Percentiles rank a stretch among this genome's conserved stretches.
Conservation (phyloP, 2,797 vertebrate genomes). For the Neosilurus mollespiculum region DNA sequence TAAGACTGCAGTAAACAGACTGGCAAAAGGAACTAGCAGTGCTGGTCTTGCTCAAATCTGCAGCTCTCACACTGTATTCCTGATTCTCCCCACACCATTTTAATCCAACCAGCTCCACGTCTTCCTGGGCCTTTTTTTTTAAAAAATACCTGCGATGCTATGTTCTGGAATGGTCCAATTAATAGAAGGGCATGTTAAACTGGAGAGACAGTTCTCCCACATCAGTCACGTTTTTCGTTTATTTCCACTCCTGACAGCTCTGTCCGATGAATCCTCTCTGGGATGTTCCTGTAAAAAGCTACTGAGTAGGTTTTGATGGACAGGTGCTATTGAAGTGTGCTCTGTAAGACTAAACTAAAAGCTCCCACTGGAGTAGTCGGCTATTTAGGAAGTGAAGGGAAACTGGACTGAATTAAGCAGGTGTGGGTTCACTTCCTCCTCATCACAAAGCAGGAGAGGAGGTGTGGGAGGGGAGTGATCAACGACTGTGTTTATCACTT, state of each 20-base stretch:
- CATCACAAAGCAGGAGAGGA: conserved; percentile 30
- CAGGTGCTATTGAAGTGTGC: conserved; percentile 29
- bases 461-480: conserved; percentile 30
- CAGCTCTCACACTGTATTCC: conserved; percentile 64
- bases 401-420: conserved; percentile 53
- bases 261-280: conserved; percentile 19
- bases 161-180: neutral
- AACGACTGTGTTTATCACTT: conserved; percentile 4
- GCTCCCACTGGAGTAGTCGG: neutral
- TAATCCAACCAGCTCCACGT: conserved; percentile 60
- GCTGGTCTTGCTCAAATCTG: conserved; percentile 53
- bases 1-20: neutral
- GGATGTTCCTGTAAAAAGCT: neutral
- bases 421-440: conserved; percentile 40
- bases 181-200: neutral
- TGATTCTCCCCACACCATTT: conserved; percentile 57
- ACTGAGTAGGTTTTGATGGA: conserved; percentile 27
- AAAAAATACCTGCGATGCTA: neutral
- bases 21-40: neutral
- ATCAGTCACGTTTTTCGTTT: conserved; percentile 21
- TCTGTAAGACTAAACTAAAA: neutral
- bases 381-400: conserved; percentile 9
- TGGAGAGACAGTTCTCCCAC: conserved; percentile 2
- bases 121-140: conserved; percentile 52
- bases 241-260: conserved; percentile 17